A percentile compares a stretch with the other conserved stretches of the same genome.
phyloP scores from a whole-genome alignment of 2,113 vertebrate genomes.

The Nestor notabilis region DNA sequence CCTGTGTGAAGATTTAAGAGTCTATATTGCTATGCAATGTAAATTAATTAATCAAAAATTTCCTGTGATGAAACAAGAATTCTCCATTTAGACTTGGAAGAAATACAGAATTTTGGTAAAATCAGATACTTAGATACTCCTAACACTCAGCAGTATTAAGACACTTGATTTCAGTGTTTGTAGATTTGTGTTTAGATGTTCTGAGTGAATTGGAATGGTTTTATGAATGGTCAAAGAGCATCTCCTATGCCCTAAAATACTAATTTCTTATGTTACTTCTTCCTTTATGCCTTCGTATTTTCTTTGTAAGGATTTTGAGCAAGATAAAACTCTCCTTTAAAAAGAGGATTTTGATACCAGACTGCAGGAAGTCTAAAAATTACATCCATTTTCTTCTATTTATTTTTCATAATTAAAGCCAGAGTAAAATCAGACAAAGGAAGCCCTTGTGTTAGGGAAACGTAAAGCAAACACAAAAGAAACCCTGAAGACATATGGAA shows the following conservation, averaged over 20 bases:
- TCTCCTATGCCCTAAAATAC: background rate
- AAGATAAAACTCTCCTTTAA: background rate
- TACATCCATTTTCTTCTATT: background rate
- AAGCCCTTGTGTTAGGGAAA: background rate
- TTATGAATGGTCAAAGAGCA: background rate
- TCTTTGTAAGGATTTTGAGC: background rate
- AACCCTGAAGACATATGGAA: background rate
- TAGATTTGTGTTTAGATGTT: background rate
- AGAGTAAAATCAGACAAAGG: slow-evolving; percentile 18
- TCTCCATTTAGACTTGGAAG: background rate
- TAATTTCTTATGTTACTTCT: background rate
- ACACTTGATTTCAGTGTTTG: background rate
- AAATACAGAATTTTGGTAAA: background rate
- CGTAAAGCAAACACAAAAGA: background rate
- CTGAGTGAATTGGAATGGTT: background rate
- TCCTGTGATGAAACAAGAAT: background rate
- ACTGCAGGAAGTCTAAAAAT: slow-evolving; percentile 15
- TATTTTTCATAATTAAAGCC: slow-evolving; percentile 19
- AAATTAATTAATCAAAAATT: background rate
- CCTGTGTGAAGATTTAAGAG: background rate
- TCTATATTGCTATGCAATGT: background rate
- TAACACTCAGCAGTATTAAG: background rate
- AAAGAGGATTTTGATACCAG: background rate
- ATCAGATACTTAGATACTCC: background rate
- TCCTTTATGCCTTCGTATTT: background rate